phyloP scores from a whole-genome alignment of 1,140 invertebrate genomes.

The Halesus radiatus region DNA sequence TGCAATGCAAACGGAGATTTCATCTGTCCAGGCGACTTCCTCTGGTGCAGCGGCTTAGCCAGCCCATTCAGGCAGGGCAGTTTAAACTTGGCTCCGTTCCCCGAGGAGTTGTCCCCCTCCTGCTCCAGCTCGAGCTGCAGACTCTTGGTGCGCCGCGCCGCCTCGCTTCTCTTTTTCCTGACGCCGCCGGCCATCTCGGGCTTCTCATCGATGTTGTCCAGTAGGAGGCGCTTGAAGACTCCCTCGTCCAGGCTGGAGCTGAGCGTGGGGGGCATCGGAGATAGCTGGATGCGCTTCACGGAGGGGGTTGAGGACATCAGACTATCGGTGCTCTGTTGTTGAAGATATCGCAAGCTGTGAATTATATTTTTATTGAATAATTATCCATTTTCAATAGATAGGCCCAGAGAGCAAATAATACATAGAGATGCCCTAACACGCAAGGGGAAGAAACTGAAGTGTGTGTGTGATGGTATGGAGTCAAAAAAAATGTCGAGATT shows the following conservation, averaged over 20 bases:
- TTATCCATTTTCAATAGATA: too few species aligned
- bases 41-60: constrained; percentile 65
- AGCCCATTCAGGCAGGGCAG: constrained; percentile 66
- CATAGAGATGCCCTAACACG: too few species aligned
- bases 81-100: constrained; percentile 60
- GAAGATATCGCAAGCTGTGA: constrained; percentile 66
- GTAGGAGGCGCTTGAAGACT: constrained; percentile 39
- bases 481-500: too few species aligned
- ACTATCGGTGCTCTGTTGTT: constrained; percentile 57
- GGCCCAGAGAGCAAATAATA: too few species aligned
- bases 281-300: constrained; percentile 44
- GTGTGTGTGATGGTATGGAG: too few species aligned
- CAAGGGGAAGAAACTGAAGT: too few species aligned
- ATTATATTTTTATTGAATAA: background rate
- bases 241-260: constrained; percentile 51
- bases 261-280: constrained; percentile 33
- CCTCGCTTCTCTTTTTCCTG: constrained; percentile 39
- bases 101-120: constrained; percentile 53
- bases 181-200: constrained; percentile 25
- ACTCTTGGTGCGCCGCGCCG: constrained; percentile 5
- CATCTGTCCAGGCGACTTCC: constrained; percentile 60
- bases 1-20: constrained; percentile 34
- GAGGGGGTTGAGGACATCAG: constrained; percentile 25
- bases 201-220: constrained; percentile 54
- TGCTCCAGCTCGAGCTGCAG: constrained; percentile 36